Conservation (phyloP, 2,113 vertebrate genomes). For the Pygoscelis antarcticus region DNA sequence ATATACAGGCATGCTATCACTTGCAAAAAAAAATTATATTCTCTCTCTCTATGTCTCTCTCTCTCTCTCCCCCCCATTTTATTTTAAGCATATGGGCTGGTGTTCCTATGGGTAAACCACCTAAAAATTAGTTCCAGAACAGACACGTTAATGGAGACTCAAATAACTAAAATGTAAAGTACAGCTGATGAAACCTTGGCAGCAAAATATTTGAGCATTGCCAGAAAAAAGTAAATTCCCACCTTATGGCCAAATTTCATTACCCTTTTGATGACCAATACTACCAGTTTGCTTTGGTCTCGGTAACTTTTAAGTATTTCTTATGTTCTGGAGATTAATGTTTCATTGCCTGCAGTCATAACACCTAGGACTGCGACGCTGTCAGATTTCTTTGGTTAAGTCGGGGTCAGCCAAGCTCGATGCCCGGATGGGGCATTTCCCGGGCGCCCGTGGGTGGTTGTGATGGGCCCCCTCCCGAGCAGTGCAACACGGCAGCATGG, state of each 20-base stretch:
- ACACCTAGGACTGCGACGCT: neutral
- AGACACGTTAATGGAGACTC: constrained; percentile 29
- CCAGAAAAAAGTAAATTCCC: constrained; percentile 9
- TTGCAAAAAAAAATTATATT: neutral
- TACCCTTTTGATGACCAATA: neutral
- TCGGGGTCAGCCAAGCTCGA: rapidly evolving
- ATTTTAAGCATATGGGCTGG: constrained; percentile 50
- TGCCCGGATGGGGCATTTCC: neutral
- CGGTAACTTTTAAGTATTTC: neutral
- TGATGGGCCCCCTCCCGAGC: rapidly evolving
- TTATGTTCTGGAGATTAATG: neutral
- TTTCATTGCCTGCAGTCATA: neutral
- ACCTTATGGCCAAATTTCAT: neutral
- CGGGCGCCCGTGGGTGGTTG: rapidly evolving
- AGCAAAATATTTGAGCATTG: neutral
- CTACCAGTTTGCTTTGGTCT: neutral
- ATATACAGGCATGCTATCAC: neutral
- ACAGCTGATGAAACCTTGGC: constrained; percentile 44
- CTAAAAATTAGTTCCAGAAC: constrained; percentile 59
- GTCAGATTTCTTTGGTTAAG: neutral
- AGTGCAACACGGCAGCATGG: neutral
- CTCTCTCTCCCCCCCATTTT: neutral
- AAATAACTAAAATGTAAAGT: neutral
- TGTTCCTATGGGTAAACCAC: constrained; percentile 54
- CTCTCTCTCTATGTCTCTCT: neutral